Percentiles rank a stretch among this genome's conserved stretches.
These are phyloP conservation scores for Trachelus iudaicus DNA, from an alignment of 2,888 invertebrate species.

Conservation along the genomic window DNA sequence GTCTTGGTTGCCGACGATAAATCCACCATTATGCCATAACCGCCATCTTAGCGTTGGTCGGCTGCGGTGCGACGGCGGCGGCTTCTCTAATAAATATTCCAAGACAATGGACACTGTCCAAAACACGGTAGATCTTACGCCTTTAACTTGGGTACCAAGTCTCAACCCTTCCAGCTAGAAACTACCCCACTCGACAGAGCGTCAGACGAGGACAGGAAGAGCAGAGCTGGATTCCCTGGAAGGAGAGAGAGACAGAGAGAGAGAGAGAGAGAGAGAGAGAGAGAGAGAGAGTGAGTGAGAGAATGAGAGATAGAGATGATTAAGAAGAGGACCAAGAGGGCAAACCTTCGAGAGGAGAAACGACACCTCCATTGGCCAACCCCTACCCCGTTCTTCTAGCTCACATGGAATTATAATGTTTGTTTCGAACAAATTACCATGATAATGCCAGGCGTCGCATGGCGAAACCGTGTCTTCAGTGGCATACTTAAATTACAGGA, in stretches of 20 bases:
- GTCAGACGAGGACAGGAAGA: slow-evolving; percentile 18
- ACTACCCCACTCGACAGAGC: slow-evolving; percentile 1
- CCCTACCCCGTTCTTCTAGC: not conserved
- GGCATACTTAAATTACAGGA: slow-evolving; percentile 59
- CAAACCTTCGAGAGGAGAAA: slow-evolving; percentile 11
- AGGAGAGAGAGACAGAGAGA: no score
- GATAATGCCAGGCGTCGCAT: slow-evolving; percentile 59
- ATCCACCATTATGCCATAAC: slow-evolving; percentile 38
- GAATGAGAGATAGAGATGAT: no score
- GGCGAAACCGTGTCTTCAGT: slow-evolving; percentile 59
- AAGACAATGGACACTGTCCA: slow-evolving; percentile 66
- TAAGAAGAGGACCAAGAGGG: no score
- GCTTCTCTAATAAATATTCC: slow-evolving; percentile 62
- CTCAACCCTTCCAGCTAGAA: slow-evolving; percentile 45
- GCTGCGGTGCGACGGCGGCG: slow-evolving; percentile 36
- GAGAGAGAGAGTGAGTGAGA: no score
- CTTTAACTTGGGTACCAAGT: slow-evolving; percentile 58
- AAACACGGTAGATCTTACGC: slow-evolving; percentile 64
- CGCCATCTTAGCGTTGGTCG: slow-evolving; percentile 14
- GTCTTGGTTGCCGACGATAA: slow-evolving; percentile 31
- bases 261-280: no score
- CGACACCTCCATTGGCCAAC: slow-evolving; percentile 13
- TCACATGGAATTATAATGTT: slow-evolving; percentile 62
- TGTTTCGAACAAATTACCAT: slow-evolving; percentile 67
- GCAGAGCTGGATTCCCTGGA: no score